phyloP scores from a whole-genome alignment of 2,888 invertebrate species.

The Lasioglossum morio region DNA sequence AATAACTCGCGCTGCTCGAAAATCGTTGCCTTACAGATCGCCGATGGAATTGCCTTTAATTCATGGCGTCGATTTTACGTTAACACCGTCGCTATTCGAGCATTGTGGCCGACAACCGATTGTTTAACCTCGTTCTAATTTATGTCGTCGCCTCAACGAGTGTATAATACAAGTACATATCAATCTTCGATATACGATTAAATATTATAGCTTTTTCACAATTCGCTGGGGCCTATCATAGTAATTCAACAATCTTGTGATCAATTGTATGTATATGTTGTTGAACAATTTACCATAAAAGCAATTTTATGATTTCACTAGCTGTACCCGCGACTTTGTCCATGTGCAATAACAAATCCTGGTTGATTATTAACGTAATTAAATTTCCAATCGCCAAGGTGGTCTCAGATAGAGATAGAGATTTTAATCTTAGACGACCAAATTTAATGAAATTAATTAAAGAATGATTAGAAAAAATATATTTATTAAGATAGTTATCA shows the following conservation, averaged over 20 bases:
- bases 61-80: neutral
- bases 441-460: no score
- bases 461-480: no score
- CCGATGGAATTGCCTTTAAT: conserved; percentile 3
- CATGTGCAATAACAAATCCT: no score
- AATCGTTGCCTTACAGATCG: conserved; percentile 22
- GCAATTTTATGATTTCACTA: neutral
- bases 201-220: neutral
- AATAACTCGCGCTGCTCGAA: conserved; percentile 47
- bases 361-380: no score
- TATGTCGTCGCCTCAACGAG: neutral
- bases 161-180: neutral
- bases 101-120: neutral
- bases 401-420: no score
- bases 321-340: no score
- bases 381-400: no score
- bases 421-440: no score
- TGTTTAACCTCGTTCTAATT: conserved; percentile 30
- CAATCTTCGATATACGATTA: neutral
- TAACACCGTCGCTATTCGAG: neutral
- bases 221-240: no score
- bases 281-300: neutral
- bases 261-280: neutral
- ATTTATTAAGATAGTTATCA: no score
- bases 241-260: neutral